Conservation (phyloP, 1,140 invertebrate species). For the Drosophila santomea region DNA sequence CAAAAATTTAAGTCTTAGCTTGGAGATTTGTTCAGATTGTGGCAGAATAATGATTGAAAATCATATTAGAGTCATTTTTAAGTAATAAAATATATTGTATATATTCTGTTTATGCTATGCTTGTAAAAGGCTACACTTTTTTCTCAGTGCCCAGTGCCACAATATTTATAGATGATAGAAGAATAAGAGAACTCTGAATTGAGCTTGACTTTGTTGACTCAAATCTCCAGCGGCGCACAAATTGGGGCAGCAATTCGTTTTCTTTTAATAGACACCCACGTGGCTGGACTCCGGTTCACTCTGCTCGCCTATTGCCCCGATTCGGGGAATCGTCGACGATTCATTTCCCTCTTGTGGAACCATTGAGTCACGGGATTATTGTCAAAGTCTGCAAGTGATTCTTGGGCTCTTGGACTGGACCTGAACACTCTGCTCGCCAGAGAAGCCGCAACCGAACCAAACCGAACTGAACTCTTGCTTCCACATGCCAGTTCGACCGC, state of each 20-base stretch:
- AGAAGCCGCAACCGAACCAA: slow-evolving; percentile 12
- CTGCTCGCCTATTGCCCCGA: not conserved
- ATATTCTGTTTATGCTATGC: too few species aligned
- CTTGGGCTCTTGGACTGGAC: slow-evolving; percentile 22
- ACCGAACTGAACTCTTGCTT: slow-evolving; percentile 3
- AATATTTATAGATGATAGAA: slow-evolving; percentile 22
- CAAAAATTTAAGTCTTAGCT: not conserved
- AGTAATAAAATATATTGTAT: too few species aligned
- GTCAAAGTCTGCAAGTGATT: slow-evolving; percentile 63
- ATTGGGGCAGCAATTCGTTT: slow-evolving; percentile 68
- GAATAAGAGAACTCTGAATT: slow-evolving; percentile 19
- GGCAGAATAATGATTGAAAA: too few species aligned
- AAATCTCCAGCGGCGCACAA: slow-evolving; percentile 54
- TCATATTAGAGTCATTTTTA: too few species aligned
- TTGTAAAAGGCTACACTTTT: too few species aligned
- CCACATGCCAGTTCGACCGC: slow-evolving; percentile 56
- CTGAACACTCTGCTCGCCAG: slow-evolving; percentile 6
- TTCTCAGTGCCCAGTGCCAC: not conserved
- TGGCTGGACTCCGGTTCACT: slow-evolving; percentile 6
- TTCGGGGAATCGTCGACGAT: not conserved
- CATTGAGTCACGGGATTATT: slow-evolving; percentile 47
- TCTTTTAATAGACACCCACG: slow-evolving; percentile 69
- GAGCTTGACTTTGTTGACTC: slow-evolving; percentile 47
- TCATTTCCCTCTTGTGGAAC: slow-evolving; percentile 20
- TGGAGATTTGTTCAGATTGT: too few species aligned